Base-by-base conservation (phyloP, 2,797 vertebrate species). In the Sebastes paucispinis region DNA sequence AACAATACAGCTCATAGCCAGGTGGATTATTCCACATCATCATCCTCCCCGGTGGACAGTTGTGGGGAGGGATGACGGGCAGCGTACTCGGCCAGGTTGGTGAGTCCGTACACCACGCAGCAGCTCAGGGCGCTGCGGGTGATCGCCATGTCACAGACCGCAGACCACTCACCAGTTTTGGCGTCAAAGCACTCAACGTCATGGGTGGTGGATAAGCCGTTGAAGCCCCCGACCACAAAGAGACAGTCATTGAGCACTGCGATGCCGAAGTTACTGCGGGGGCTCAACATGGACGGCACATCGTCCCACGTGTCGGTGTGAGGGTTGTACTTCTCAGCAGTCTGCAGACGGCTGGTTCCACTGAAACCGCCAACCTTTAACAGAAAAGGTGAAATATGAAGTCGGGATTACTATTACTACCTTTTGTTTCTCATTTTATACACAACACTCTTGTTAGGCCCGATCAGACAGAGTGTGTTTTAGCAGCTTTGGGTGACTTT, bases 231-330 rank as follows among this genome's bases (percentile, higher is more conserved):
- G 0, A 94, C 93, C 29, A 77, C 90, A 52, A 81, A 90, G 13
- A 93, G 57, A 16, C 63, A 1, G 54, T 66, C 69, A 16, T 91
- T 95, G 22, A 97, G 84, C 78, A 96, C 95, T 22, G 94, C 96
- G 0, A 97, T 96, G 79, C 97, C 97, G 13, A 98, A 97, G 89
- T 97, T 97, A 89, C 96, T 98, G 62, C 97, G 96, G 3, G 93
- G 88, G 1, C 78, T 95, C 32, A 94, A 88, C 97, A 97, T 97
- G 50, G 86, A 69, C 52, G 93, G 79, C n/a, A 96, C 57, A 0
- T 29, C 22, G 2, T 69, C 88, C 97, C 97, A 97, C 0, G 83
- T 84, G 60, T 96, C 89, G 64, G 84, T 80, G 1, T 60, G 1
- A 0, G 96, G 96, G 85, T 91, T 94, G 89, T 97, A 97, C 7